These are phyloP conservation scores for Hylomyscus alleni DNA, from an alignment of 2,797 vertebrate species.

Conservation along the genomic window DNA sequence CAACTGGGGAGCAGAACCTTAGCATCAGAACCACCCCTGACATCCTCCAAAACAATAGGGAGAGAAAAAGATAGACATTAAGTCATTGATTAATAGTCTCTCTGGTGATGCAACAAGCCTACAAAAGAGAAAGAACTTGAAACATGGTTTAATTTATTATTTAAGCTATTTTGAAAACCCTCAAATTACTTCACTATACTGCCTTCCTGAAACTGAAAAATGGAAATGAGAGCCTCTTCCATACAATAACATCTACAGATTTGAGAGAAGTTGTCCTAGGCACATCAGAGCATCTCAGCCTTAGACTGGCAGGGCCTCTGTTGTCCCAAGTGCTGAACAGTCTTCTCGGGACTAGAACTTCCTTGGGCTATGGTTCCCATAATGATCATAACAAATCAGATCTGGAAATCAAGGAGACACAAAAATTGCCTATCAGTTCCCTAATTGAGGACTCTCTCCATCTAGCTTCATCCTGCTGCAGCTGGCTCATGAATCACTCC, in stretches of 20 bases:
- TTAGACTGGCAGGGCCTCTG: neutral
- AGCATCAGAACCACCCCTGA: too few relatives aligned
- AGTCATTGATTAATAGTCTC: neutral
- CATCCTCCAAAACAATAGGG: neutral
- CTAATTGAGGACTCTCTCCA: neutral
- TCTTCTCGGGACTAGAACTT: conserved; percentile 30
- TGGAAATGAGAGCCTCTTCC: neutral
- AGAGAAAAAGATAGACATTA: neutral
- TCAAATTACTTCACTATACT: neutral
- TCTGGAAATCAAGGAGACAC: neutral
- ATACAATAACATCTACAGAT: neutral
- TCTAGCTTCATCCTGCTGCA: neutral
- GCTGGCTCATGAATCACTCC: neutral
- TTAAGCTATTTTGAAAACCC: conserved; percentile 46
- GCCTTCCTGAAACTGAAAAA: neutral
- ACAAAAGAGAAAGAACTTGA: neutral
- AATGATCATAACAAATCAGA: neutral
- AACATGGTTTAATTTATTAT: conserved; percentile 13
- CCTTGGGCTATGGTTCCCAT: neutral
- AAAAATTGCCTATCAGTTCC: neutral
- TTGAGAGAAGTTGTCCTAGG: neutral
- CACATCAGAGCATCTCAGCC: neutral
- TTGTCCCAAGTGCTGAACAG: conserved; percentile 18
- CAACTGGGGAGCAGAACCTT: too few relatives aligned
- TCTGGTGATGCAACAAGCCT: neutral